Evolutionary conservation across 2,888 invertebrate genomes (phyloP).

Genomic region (Bombyx huttoni): DNA sequence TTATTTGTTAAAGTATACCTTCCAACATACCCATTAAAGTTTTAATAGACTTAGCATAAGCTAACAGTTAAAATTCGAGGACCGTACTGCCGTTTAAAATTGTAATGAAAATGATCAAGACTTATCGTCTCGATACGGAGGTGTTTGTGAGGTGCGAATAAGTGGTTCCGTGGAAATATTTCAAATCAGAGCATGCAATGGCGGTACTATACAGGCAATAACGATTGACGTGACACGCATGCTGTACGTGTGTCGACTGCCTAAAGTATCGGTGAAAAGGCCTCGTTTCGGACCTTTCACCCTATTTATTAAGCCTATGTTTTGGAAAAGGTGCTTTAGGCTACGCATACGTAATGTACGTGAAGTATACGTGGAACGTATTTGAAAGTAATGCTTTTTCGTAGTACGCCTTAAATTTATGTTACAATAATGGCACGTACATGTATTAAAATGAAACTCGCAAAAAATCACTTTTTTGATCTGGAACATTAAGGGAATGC

Average conservation of each 20-base stretch:
- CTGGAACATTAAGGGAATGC: no score
- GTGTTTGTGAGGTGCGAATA: constrained; percentile 56
- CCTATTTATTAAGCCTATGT: constrained; percentile 49
- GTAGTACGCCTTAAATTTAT: not conserved
- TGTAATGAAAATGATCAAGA: constrained; percentile 30
- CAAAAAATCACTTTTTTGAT: no score
- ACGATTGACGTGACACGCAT: constrained; percentile 63
- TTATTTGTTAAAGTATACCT: no score
- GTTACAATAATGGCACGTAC: not conserved
- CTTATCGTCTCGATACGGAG: constrained; percentile 14
- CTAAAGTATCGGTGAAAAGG: constrained; percentile 54
- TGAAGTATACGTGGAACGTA: not conserved
- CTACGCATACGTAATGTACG: constrained; percentile 18
- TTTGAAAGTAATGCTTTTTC: not conserved
- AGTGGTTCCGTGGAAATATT: constrained; percentile 72
- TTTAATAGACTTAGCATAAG: not conserved
- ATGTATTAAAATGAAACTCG: no score
- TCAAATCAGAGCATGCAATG: constrained; percentile 61
- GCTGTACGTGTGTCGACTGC: constrained; percentile 49
- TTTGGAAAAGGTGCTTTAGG: constrained; percentile 27
- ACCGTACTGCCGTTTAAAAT: constrained; percentile 1
- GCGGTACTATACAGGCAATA: constrained; percentile 54
- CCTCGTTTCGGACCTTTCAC: constrained; percentile 37
- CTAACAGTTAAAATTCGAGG: not conserved
- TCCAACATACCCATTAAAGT: no score